Percentiles rank a stretch among this genome's conserved stretches.
Conservation (phyloP, 2,888 invertebrate genomes). For the Lepetodrilus schrolli region DNA sequence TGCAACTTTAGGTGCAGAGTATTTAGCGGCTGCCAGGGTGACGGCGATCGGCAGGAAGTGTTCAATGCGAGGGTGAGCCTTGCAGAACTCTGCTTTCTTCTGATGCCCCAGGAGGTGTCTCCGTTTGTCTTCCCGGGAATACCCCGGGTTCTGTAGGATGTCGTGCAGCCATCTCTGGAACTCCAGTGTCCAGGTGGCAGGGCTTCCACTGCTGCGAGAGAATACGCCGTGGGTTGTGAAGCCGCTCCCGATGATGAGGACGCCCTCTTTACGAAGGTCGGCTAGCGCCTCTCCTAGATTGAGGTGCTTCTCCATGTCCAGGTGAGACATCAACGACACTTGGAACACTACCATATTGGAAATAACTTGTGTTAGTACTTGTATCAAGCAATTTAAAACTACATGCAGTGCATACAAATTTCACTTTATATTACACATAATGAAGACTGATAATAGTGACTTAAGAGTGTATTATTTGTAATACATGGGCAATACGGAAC, state of each 20-base stretch:
- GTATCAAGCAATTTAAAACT: not conserved
- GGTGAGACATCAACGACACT: constrained; percentile 51
- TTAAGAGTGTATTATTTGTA: no score
- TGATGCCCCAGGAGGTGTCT: constrained; percentile 39
- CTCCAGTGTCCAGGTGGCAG: constrained; percentile 41
- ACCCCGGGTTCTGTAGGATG: constrained; percentile 44
- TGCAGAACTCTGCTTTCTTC: constrained; percentile 40
- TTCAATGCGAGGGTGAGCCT: constrained; percentile 55
- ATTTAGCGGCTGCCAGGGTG: constrained; percentile 52
- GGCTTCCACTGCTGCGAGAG: not conserved
- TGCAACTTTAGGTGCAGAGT: constrained; percentile 46
- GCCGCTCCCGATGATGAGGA: constrained; percentile 61
- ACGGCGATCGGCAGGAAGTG: constrained; percentile 58
- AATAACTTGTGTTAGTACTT: not conserved
- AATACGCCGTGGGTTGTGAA: constrained; percentile 53
- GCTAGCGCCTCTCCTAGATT: constrained; percentile 54
- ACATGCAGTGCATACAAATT: not conserved
- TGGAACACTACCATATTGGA: constrained; percentile 49
- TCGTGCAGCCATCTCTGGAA: constrained; percentile 52
- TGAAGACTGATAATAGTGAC: not conserved
- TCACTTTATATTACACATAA: not conserved
- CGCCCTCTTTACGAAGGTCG: constrained; percentile 47
- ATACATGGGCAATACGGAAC: not conserved
- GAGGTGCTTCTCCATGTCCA: constrained; percentile 51
- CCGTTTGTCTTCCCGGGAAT: constrained; percentile 48